phyloP scores from a whole-genome alignment of 2,113 vertebrate species.

The Dolichotis patagonum region DNA sequence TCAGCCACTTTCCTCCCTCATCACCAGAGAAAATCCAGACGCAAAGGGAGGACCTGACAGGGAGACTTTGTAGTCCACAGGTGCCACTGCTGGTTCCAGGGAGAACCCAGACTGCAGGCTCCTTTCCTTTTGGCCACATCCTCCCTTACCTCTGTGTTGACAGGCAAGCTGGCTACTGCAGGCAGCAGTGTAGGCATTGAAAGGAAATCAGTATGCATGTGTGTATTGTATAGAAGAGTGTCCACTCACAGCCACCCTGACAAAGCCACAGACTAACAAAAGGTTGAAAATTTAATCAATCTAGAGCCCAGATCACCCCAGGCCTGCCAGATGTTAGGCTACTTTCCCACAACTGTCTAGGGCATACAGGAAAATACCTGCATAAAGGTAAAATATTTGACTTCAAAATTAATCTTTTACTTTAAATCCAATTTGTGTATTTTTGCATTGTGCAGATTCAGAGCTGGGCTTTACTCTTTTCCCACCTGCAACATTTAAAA shows the following conservation, averaged over 20 bases:
- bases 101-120: neutral
- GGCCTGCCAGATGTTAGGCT: neutral
- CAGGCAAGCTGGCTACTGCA: neutral
- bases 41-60: neutral
- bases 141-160: neutral
- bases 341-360: neutral
- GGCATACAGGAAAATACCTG: slow-evolving; percentile 43
- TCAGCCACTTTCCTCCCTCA: neutral
- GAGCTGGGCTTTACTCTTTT: slow-evolving; percentile 63
- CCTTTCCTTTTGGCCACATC: neutral
- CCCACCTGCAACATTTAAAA: slow-evolving; percentile 73
- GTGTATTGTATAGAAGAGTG: neutral
- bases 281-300: neutral
- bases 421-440: slow-evolving; percentile 73
- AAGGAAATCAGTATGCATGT: neutral
- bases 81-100: neutral
- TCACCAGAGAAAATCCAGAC: neutral
- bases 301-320: neutral
- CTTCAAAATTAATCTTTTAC: slow-evolving; percentile 71
- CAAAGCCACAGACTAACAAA: neutral
- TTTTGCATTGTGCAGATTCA: slow-evolving; percentile 78
- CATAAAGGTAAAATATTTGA: slow-evolving; percentile 54
- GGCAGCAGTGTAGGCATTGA: neutral
- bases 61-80: neutral
- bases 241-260: neutral